A percentile compares a stretch with the other conserved stretches of the same genome.
phyloP scores from a whole-genome alignment of 2,797 vertebrate genomes.

The Phyllotis vaccarum region DNA sequence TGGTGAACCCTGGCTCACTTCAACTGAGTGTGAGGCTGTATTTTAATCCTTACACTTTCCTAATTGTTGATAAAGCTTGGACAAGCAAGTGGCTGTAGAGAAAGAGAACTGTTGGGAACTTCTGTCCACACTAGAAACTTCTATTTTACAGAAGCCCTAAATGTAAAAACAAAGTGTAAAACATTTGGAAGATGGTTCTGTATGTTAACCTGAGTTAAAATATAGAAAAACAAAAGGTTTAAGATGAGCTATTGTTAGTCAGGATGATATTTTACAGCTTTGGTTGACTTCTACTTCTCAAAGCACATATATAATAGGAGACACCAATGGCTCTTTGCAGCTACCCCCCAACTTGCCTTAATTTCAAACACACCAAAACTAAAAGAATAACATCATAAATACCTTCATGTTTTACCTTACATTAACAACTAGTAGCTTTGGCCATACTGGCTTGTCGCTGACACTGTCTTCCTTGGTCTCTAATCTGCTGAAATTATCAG shows the following conservation, averaged over 20 bases:
- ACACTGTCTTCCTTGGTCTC: neutral
- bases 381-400: neutral
- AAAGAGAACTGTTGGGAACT: too few species aligned
- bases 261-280: neutral
- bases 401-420: neutral
- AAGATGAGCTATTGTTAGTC: neutral
- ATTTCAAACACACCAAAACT: neutral
- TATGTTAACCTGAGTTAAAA: conserved; percentile 15
- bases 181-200: too few species aligned
- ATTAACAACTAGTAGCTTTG: neutral
- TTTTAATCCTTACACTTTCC: neutral
- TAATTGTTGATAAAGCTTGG: neutral
- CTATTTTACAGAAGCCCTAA: too few species aligned
- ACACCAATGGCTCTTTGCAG: neutral
- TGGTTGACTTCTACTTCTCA: conserved; percentile 32
- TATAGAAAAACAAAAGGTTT: neutral
- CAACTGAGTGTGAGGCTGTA: neutral
- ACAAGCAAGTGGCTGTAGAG: too few species aligned
- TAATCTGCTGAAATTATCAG: neutral
- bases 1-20: neutral
- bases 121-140: too few species aligned
- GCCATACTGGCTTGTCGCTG: neutral
- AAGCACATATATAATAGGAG: neutral
- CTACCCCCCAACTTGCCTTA: neutral
- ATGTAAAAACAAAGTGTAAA: too few species aligned